These are phyloP conservation scores for Danio aesculapii DNA, from an alignment of 2,797 vertebrate species.

Conservation along the genomic window DNA sequence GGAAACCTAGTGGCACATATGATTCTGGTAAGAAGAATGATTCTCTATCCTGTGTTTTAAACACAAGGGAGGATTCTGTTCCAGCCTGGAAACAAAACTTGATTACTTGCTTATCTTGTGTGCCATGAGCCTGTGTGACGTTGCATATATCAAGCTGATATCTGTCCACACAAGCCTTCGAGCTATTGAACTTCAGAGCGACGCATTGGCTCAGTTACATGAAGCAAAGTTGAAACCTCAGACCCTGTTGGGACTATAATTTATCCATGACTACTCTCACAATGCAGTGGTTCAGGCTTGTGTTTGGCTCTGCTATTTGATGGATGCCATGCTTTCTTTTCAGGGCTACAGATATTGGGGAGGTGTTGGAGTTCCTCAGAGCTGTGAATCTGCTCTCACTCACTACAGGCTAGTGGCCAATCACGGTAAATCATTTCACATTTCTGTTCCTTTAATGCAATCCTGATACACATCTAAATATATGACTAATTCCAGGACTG, in stretches of 20 bases:
- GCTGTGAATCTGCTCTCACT: constrained; percentile 96
- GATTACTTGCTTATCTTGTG: not conserved
- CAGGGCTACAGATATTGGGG: constrained; percentile 98
- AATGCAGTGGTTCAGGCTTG: not conserved
- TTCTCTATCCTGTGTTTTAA: not conserved
- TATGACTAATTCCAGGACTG: not conserved
- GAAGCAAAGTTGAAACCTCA: not conserved
- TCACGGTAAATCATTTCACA: constrained; percentile 81
- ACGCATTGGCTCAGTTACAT: constrained; percentile 1
- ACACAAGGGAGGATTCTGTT: not conserved
- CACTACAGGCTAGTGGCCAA: constrained; percentile 96
- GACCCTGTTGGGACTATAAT: constrained; percentile 10
- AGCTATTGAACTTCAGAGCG: not conserved
- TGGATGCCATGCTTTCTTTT: constrained; percentile 8
- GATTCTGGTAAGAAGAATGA: constrained; percentile 85
- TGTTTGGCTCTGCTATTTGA: not conserved
- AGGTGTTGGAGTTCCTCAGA: constrained; percentile 95
- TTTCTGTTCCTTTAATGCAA: not conserved
- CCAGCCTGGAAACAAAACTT: not conserved
- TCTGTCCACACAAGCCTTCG: not conserved
- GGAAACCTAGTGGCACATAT: constrained; percentile 96
- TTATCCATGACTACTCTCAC: constrained; percentile 8
- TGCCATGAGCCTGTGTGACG: constrained; percentile 2
- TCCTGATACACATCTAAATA: not conserved
- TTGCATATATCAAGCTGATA: constrained; percentile 2